Percentiles rank a stretch among this genome's conserved stretches.
Conservation (phyloP, 2,888 invertebrate genomes). For the Troglohyphantes excavatus region DNA sequence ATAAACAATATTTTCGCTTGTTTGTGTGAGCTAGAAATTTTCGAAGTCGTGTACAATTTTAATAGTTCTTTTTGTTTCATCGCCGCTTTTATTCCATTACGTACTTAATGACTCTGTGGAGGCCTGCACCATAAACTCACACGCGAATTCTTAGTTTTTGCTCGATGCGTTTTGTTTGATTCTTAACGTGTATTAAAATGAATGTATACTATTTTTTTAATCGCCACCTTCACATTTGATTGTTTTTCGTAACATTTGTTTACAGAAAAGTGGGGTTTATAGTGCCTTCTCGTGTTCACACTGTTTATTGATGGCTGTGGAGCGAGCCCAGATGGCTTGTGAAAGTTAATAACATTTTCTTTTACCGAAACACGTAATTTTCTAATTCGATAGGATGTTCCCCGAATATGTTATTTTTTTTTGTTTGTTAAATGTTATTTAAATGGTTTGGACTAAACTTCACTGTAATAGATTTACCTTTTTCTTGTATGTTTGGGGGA, state of each 20-base stretch:
- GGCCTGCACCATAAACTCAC: slow-evolving; percentile 33
- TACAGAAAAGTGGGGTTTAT: slow-evolving; percentile 53
- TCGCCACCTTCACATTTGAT: slow-evolving; percentile 39
- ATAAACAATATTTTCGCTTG: slow-evolving; percentile 76
- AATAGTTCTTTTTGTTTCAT: slow-evolving; percentile 75
- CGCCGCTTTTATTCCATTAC: slow-evolving; percentile 75
- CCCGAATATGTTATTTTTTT: not conserved
- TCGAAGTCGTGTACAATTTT: slow-evolving; percentile 73
- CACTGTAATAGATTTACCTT: not conserved
- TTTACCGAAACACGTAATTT: not conserved
- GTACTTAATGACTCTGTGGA: slow-evolving; percentile 72
- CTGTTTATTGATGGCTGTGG: slow-evolving; percentile 38
- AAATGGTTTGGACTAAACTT: not conserved
- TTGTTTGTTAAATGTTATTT: not conserved
- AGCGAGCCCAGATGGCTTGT: slow-evolving; percentile 27
- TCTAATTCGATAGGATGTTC: slow-evolving; percentile 11
- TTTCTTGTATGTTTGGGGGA: not conserved
- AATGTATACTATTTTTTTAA: slow-evolving; percentile 42
- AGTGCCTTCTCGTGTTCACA: slow-evolving; percentile 56
- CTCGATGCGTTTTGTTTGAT: slow-evolving; percentile 35
- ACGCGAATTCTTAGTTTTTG: slow-evolving; percentile 37
- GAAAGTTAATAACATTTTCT: slow-evolving; percentile 23
- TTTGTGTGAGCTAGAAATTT: slow-evolving; percentile 75
- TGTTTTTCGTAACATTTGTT: slow-evolving; percentile 55
- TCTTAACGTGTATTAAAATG: slow-evolving; percentile 23